A percentile compares a stretch with the other conserved stretches of the same genome.
phyloP scores from a whole-genome alignment of 2,888 invertebrate genomes.

The Drosophila kanekoi region DNA sequence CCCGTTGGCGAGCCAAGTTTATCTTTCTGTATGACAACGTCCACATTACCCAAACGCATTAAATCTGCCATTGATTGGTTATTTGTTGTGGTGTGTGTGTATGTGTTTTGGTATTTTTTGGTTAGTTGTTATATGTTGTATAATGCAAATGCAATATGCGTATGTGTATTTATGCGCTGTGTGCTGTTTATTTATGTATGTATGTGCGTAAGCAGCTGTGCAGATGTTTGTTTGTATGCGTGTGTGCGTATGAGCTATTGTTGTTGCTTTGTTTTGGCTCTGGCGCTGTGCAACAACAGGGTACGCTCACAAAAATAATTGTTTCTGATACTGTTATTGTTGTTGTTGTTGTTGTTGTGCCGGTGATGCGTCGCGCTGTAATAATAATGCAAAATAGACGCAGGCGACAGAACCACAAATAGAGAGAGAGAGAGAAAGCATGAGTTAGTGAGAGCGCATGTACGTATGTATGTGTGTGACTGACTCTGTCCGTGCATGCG shows the following conservation, averaged over 20 bases:
- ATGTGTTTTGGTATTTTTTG: constrained; percentile 55
- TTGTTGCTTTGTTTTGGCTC: constrained; percentile 36
- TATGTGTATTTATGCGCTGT: constrained; percentile 18
- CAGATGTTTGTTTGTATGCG: constrained; percentile 23
- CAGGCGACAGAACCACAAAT: constrained; percentile 32
- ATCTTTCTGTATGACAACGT: constrained; percentile 89
- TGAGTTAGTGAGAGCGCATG: constrained; percentile 49
- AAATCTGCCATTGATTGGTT: constrained; percentile 88
- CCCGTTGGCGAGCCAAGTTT: constrained; percentile 93
- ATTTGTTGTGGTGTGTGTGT: constrained; percentile 20
- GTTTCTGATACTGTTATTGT: constrained; percentile 25
- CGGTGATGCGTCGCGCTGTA: constrained; percentile 56
- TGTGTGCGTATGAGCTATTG: constrained; percentile 32
- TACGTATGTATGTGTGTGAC: constrained; percentile 6
- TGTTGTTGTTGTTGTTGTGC: constrained; percentile 43
- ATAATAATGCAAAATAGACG: constrained; percentile 60
- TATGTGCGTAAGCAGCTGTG: constrained; percentile 58
- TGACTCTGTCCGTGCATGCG: constrained; percentile 36
- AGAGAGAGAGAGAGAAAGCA: constrained; percentile 37
- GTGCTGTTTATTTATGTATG: constrained; percentile 27
- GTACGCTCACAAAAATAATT: constrained; percentile 56
- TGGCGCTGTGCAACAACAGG: constrained; percentile 41
- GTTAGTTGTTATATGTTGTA: constrained; percentile 38
- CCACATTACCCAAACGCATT: constrained; percentile 89
- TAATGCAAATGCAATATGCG: constrained; percentile 45